Base-by-base conservation (phyloP, 2,113 vertebrate species). In the Pseudorasbora parva region DNA sequence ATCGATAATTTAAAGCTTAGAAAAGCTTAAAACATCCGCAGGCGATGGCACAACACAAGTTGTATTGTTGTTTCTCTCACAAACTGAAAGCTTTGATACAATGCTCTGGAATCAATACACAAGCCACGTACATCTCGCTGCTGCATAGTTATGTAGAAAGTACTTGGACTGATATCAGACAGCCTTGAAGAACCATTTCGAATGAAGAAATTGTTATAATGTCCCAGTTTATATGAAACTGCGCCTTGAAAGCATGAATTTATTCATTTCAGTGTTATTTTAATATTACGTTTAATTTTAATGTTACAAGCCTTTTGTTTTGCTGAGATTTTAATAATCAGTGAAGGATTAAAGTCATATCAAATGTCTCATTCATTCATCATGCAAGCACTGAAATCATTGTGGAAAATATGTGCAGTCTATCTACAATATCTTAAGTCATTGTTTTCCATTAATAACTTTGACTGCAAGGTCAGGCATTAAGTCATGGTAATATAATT, bases 71-170 rank as follows among this genome's bases (percentile, higher is more conserved):
- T 75, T 75, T 76, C 4, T 75, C 56, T 59, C 30, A 78, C 21
- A 78, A 54, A 21, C 25, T 8, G 10, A 76, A 77, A 59, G 27
- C 75, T 78, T 78, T 78, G 75, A 78, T 27, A 27, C 7, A 78
- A 60, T 15, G n/a, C 30, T 60, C 19, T 56, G 19, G 21, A 41
- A 78, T 78, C 75, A 78, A 78, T 78, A 78, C 5, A 59, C 21
- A 60, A 43, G 33, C 56, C 54, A 60, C 1, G 8, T 43, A 43
- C 43, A 57, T 78, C 33, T 59, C 0, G 51, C 30, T 77, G 33
- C 49, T 75, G 45, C 10, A 73, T 51, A 27, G 72, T 51, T 49
- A 74, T 74, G 23, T 30, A 19, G 71, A 74, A 74, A 51, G n/a
- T 8, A 47, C n/a, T 47, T 47, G 11, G 43, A 25, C 5, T 47